phyloP scores from a whole-genome alignment of 2,113 vertebrate species.

The Dasyurus viverrinus region DNA sequence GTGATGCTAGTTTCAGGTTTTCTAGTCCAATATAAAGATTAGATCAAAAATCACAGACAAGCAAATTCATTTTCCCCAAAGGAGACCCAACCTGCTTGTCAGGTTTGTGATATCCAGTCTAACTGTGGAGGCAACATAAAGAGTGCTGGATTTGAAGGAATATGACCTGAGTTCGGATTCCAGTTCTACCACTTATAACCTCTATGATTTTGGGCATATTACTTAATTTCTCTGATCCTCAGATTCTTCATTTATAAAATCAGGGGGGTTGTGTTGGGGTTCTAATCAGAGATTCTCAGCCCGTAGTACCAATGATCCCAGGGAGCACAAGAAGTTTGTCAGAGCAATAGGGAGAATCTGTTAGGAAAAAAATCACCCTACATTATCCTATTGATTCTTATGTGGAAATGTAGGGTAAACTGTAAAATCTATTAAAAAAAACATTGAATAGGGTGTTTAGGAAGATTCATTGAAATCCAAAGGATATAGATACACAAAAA shows the following conservation, averaged over 20 bases:
- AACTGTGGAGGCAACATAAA: background rate
- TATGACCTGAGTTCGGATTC: background rate
- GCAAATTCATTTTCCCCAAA: background rate
- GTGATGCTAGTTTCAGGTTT: background rate
- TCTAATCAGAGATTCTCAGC: background rate
- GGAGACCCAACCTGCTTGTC: background rate
- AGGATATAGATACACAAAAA: background rate
- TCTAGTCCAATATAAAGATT: background rate
- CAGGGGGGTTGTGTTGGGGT: background rate
- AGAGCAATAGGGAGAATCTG: background rate
- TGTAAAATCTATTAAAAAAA: background rate
- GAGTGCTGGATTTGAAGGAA: background rate
- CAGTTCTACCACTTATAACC: background rate
- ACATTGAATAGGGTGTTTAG: background rate
- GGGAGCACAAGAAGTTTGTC: background rate
- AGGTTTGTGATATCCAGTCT: background rate
- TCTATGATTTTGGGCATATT: background rate
- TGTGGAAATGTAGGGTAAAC: background rate
- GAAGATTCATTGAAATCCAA: background rate
- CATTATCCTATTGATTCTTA: background rate
- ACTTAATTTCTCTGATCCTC: background rate
- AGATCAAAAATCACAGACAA: background rate
- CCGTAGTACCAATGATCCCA: background rate
- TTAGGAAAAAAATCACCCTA: background rate
- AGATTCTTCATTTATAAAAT: background rate